Base-by-base conservation (phyloP, 2,113 vertebrate genomes). In the Tachuris rubrigastra region DNA sequence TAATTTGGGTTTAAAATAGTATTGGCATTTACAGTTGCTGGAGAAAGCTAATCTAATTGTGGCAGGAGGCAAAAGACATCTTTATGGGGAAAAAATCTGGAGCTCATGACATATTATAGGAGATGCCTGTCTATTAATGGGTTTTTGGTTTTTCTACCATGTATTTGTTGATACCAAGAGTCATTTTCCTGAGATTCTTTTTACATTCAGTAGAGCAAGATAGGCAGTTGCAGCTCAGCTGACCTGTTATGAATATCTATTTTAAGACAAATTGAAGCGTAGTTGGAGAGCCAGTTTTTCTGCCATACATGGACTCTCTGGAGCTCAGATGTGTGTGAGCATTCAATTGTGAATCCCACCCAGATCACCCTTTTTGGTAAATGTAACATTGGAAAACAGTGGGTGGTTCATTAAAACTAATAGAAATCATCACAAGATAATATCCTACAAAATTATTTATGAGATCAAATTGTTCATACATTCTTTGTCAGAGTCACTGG, bases 211-310 rank as follows among this genome's bases (percentile, higher is more conserved):
- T 59, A 23, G 46, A 56, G 25, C 46, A 14, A 47, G 72, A 72
- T 55, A 75, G 47, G 83, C 84, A 84, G 56, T 74, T 86, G 68
- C 65, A 78, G 65, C 86, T 93, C 91, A 92, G 65, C 91, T 91
- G 84, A 81, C 76, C 52, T 92, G 56, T n/a, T 95, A 77, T 85
- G 66, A 90, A 37, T 90, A 71, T 67, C 94, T 93, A 75, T 90
- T 96, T 97, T 96, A 77, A 86, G 90, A 67, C 19, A 55, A 66
- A 67, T 49, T 76, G 75, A 77, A 59, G 10, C 8, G 2, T 28
- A 52, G 44, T 78, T 93, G 82, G 49, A 65, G 58, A 33, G 19
- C 55, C 42, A 50, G 14, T 93, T 84, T 84, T 73, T 87, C 55
- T 77, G 33, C 68, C 50, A 1, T 59, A 55, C 28, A 3, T 39